These are phyloP conservation scores for Indicator maculatus DNA, from an alignment of 2,113 vertebrate species.

Conservation along the genomic window DNA sequence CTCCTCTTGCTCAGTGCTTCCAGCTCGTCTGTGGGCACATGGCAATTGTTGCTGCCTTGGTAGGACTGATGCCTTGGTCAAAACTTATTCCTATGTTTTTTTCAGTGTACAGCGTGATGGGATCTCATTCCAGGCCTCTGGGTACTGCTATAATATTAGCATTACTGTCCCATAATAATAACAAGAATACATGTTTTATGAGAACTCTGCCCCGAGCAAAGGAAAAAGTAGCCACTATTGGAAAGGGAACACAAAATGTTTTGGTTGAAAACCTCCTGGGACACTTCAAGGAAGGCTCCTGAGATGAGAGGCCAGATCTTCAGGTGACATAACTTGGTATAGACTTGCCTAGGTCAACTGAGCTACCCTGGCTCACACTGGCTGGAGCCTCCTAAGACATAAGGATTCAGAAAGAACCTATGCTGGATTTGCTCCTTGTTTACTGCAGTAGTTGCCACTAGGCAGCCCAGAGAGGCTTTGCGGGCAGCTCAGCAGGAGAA, in stretches of 20 bases:
- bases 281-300: background rate
- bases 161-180: background rate
- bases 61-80: background rate
- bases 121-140: background rate
- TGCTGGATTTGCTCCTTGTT: background rate
- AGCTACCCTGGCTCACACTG: rapidly evolving
- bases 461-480: background rate
- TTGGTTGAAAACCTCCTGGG: background rate
- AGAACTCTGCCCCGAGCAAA: background rate
- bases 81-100: background rate
- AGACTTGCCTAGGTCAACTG: background rate
- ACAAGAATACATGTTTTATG: background rate
- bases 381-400: background rate
- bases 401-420: background rate
- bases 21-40: background rate
- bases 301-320: background rate
- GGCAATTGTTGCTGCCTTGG: background rate
- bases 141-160: background rate
- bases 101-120: background rate
- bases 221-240: background rate
- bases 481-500: background rate
- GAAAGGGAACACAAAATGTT: background rate
- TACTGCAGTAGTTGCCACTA: background rate
- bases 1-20: background rate
- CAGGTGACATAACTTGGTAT: background rate